Percentiles rank a stretch among this genome's conserved stretches.
These are phyloP conservation scores for Penaeus monodon DNA, from an alignment of 2,888 invertebrate genomes.

Conservation along the genomic window DNA sequence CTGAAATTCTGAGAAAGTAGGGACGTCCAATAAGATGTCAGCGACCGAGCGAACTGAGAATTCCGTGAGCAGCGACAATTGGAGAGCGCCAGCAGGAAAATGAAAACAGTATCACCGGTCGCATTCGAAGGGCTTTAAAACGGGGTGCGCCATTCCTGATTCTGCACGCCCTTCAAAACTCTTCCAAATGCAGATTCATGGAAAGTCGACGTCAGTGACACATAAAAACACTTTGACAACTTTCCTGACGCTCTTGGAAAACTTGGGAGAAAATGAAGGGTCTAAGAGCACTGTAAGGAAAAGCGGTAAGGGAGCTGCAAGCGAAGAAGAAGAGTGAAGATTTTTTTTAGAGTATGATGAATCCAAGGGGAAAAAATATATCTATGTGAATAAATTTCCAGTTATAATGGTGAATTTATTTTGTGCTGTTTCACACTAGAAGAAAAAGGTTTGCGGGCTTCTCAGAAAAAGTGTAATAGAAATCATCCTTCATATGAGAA, in stretches of 20 bases:
- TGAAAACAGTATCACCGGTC: slow-evolving; percentile 48
- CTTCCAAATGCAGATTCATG: slow-evolving; percentile 85
- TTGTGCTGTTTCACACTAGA: too few species aligned
- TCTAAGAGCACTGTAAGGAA: slow-evolving; percentile 79
- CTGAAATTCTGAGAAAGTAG: slow-evolving; percentile 29
- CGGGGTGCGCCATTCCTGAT: slow-evolving; percentile 83
- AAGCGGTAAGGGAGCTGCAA: slow-evolving; percentile 39
- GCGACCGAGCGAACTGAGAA: slow-evolving; percentile 27
- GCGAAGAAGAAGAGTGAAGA: slow-evolving; percentile 51
- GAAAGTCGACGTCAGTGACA: slow-evolving; percentile 88
- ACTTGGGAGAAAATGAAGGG: slow-evolving; percentile 86
- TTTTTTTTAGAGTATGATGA: too few species aligned
- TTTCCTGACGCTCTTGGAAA: slow-evolving; percentile 89
- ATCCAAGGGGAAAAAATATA: too few species aligned
- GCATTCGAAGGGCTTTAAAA: slow-evolving; percentile 67
- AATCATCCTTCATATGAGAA: too few species aligned
- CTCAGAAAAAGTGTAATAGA: too few species aligned
- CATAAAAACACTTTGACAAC: slow-evolving; percentile 91
- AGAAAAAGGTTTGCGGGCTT: too few species aligned
- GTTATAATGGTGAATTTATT: too few species aligned
- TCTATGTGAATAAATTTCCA: too few species aligned
- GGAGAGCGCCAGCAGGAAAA: neutral
- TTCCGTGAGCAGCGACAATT: slow-evolving; percentile 1
- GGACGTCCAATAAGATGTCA: neutral
- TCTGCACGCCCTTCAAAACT: slow-evolving; percentile 78